Percentiles rank a stretch among this genome's conserved stretches.
phyloP scores from a whole-genome alignment of 2,888 invertebrate genomes.

The Eupithecia dodoneata region DNA sequence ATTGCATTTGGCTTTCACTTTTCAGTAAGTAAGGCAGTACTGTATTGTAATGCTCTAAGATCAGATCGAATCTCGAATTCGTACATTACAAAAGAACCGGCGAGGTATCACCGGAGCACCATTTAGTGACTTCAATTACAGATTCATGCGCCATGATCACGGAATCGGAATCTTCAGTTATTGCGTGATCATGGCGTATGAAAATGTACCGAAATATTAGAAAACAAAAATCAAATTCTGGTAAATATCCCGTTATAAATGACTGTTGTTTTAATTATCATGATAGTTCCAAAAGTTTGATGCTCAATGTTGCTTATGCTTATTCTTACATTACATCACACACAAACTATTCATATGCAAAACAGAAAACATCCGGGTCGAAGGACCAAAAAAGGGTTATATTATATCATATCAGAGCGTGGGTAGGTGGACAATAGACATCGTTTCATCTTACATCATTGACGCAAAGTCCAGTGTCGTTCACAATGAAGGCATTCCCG shows the following conservation, averaged over 20 bases:
- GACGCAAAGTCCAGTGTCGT: conserved; percentile 86
- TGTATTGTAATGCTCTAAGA: not conserved
- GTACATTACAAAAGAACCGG: not conserved
- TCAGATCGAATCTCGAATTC: not conserved
- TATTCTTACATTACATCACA: not conserved
- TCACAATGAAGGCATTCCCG: conserved; percentile 88
- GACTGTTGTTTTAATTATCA: no score
- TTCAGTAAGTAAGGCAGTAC: not conserved
- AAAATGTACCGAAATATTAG: no score
- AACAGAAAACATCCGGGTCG: conserved; percentile 4
- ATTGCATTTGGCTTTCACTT: not conserved
- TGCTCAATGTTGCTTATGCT: not conserved
- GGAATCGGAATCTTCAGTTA: no score
- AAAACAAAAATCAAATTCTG: no score
- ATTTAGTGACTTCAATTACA: not conserved
- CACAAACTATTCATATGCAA: conserved; percentile 1
- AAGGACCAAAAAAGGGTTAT: conserved; percentile 11
- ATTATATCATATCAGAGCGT: not conserved
- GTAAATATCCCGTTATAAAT: no score
- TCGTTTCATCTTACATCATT: conserved; percentile 80
- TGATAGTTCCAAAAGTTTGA: no score
- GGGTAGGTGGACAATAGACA: not conserved
- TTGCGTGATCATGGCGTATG: no score
- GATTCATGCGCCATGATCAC: no score
- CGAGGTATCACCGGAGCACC: not conserved